These are phyloP conservation scores for Catharus bicknelli DNA, from an alignment of 2,113 vertebrate species.

Conservation along the genomic window DNA sequence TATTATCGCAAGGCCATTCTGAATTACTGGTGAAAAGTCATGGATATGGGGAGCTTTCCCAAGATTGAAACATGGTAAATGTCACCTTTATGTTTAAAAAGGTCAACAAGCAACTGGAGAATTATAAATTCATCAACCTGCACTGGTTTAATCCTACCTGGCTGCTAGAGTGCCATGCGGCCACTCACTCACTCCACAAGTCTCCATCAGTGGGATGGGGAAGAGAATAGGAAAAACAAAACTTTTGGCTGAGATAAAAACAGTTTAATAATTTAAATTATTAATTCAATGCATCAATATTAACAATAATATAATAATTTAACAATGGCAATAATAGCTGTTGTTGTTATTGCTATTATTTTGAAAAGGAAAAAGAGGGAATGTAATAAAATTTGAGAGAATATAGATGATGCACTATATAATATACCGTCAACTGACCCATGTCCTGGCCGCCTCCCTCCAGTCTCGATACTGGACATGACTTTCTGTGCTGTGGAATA, in stretches of 20 bases:
- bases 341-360: neutral
- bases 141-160: neutral
- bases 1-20: fast-evolving
- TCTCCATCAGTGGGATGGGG: fast-evolving
- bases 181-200: neutral
- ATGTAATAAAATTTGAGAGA: neutral
- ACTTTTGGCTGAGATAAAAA: neutral
- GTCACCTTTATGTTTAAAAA: neutral
- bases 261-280: neutral
- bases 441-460: neutral
- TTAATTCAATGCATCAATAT: no score
- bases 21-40: neutral
- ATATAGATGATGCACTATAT: neutral
- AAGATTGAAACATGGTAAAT: neutral
- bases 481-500: neutral
- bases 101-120: neutral
- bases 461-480: fast-evolving
- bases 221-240: neutral
- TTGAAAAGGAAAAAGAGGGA: neutral
- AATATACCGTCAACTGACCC: neutral
- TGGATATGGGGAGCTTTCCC: neutral
- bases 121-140: neutral
- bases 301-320: no score
- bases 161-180: fast-evolving
- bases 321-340: no score